Conservation (phyloP, 2,113 vertebrate genomes). For the Eclectus roratus region DNA sequence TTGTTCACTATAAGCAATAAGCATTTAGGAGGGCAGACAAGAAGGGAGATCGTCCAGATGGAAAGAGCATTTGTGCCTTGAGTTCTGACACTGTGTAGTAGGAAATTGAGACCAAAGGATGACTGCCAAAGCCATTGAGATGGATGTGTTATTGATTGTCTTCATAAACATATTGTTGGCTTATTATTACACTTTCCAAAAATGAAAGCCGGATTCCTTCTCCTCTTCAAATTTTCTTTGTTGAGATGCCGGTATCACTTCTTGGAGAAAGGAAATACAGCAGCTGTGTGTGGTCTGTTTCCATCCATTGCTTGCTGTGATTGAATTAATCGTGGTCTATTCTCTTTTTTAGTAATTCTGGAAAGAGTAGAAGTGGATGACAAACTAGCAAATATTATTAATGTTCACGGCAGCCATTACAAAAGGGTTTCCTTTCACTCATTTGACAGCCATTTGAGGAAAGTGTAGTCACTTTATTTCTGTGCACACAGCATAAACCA, state of each 20-base stretch:
- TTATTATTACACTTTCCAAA: constrained; percentile 7
- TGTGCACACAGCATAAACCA: background rate
- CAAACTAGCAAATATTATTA: constrained; percentile 1
- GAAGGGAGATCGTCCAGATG: background rate
- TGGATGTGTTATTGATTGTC: background rate
- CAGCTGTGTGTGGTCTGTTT: background rate
- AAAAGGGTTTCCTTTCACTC: background rate
- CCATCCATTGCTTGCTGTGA: background rate
- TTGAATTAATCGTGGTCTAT: background rate
- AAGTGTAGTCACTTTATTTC: background rate
- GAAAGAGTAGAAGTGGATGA: background rate
- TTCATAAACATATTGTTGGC: background rate
- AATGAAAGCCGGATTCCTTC: constrained; percentile 29
- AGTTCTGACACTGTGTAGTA: background rate
- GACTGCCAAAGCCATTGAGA: background rate
- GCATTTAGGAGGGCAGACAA: background rate
- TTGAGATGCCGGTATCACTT: background rate
- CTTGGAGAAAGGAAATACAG: constrained; percentile 3
- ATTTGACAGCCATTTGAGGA: background rate
- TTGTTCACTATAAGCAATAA: background rate
- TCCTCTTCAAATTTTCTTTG: constrained; percentile 3
- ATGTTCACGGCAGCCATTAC: background rate
- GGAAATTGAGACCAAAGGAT: background rate
- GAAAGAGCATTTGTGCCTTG: background rate
- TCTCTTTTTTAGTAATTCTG: background rate